Base-by-base conservation (phyloP, 2,797 vertebrate species). In the Myotis pilosus region DNA sequence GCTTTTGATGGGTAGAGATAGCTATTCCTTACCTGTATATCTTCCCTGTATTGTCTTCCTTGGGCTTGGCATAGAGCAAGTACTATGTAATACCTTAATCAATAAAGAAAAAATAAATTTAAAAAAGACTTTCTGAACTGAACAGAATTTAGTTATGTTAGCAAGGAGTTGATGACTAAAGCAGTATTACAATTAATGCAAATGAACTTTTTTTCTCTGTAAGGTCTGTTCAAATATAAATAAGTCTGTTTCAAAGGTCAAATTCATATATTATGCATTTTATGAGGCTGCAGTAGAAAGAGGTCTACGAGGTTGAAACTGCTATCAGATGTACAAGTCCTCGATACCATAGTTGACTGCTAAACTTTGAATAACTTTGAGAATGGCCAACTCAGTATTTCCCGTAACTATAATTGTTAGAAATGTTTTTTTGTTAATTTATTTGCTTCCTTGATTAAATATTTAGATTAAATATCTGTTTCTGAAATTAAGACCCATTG, bases 381-480 rank as follows among this genome's bases (percentile, higher is more conserved):
- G 55, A 76, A 51, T 72, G 55, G 53, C 38, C 53, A 93, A 82
- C 16, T 78, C 82, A 78, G 33, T 72, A 72, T 15, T 86, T 89
- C 13, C 20, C 53, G 72, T 66, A 44, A 86, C 8, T 60, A 1
- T 68, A 85, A 75, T 76, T 76, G 19, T 71, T 94, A 89, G n/a
- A 82, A 85, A 71, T 28, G 3, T 41, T 82, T 82, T 36, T 87
- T 36, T 80, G 15, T 44, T 69, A 66, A 7, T 62, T 86, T 86
- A 23, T 25, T 91, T 30, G 41, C 4, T 94, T 92, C 55, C 22
- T 78, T 85, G 7, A 62, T 71, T 81, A 88, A 93, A 81, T 86
- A 76, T 66, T 92, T 51, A 95, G n/a, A 44, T 78, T 69, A 92
- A 92, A 82, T 66, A 7, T 78, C 75, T 89, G 10, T 66, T 94